Conservation (phyloP, 1,140 invertebrate species). For the Coptotermes formosanus region DNA sequence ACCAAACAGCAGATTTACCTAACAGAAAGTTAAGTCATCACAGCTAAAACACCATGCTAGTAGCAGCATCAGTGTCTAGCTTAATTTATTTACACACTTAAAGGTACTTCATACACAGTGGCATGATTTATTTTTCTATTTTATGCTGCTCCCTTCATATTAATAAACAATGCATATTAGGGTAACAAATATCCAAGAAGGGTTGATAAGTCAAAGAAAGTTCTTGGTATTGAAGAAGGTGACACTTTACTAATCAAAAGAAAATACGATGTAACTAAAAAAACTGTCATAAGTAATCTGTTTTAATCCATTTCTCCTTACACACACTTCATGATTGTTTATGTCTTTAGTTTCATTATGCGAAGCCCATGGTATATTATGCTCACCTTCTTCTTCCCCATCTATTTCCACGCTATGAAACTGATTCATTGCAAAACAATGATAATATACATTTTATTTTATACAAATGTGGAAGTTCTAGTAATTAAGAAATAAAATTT, state of each 20-base stretch:
- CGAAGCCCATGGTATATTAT: not conserved
- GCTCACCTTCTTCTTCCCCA: conserved; percentile 4
- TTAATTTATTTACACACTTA: not conserved
- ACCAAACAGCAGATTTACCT: not conserved
- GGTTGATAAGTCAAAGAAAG: not conserved
- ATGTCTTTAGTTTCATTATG: not conserved
- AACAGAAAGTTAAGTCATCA: not conserved
- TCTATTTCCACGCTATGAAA: not conserved
- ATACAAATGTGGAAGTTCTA: not conserved
- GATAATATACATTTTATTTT: not conserved
- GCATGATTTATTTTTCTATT: not conserved
- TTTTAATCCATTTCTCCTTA: not conserved
- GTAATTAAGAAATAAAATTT: not conserved
- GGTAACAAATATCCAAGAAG: not conserved
- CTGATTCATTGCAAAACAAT: not conserved
- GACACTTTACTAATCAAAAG: not conserved
- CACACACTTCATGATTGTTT: not conserved
- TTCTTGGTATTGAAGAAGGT: conserved; percentile 13
- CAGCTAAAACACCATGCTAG: not conserved
- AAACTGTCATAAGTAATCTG: too few species aligned
- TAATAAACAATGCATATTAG: not conserved
- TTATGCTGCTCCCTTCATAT: not conserved
- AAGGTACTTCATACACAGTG: not conserved
- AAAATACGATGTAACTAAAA: too few species aligned
- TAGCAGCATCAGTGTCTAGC: not conserved